phyloP scores from a whole-genome alignment of 2,113 vertebrate genomes.

The Poeciliopsis prolifica region DNA sequence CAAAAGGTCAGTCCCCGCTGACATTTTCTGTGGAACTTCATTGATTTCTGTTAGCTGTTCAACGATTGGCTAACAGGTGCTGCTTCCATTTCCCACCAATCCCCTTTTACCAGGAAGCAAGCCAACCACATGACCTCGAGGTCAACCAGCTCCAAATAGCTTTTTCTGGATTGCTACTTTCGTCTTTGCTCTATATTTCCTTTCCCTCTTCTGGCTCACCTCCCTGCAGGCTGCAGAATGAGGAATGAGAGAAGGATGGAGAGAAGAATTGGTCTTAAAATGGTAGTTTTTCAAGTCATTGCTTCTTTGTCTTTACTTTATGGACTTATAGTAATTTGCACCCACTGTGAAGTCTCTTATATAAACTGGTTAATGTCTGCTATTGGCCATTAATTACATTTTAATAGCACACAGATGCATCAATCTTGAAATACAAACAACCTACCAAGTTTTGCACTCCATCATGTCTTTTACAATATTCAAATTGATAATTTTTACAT shows the following conservation, averaged over 20 bases:
- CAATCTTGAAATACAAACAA: not conserved
- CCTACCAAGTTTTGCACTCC: too few species aligned
- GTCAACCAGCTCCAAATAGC: slow-evolving; percentile 79
- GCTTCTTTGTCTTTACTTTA: slow-evolving; percentile 17
- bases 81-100: slow-evolving; percentile 68
- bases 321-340: not conserved
- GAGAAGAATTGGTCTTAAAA: slow-evolving; percentile 49
- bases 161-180: slow-evolving; percentile 64
- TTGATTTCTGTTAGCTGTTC: slow-evolving; percentile 66
- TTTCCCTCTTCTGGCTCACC: slow-evolving; percentile 34
- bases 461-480: too few species aligned
- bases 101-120: slow-evolving; percentile 67
- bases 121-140: slow-evolving; percentile 59
- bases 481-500: not conserved
- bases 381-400: not conserved
- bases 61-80: slow-evolving; percentile 67
- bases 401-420: not conserved
- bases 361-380: not conserved
- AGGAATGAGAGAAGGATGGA: slow-evolving; percentile 62
- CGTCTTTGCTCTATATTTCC: slow-evolving; percentile 47
- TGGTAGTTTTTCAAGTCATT: slow-evolving; percentile 48
- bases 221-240: slow-evolving; percentile 44
- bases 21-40: slow-evolving; percentile 78
- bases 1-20: slow-evolving; percentile 77
- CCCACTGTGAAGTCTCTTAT: not conserved